Evolutionary conservation across 2,113 vertebrate species (phyloP), one percentile per base, ranked within the genome.

Genomic region (Cyprinodon tularosa): DNA sequence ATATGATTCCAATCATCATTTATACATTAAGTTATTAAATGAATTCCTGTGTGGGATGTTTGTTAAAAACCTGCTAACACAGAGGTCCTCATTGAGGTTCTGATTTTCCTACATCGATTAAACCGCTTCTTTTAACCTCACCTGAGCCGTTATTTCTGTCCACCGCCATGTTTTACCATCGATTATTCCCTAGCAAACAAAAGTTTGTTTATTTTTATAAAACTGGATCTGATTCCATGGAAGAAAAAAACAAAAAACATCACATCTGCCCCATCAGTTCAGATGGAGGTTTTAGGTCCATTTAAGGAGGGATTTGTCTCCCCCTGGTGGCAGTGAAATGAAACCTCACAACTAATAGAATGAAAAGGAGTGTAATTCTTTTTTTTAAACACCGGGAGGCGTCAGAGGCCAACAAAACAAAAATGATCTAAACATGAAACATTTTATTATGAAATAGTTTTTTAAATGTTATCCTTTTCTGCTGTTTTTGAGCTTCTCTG

Each of bases 41-140:
- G 50, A 53, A 53, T 84, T 75, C 67, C 81, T 84, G 64, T 77
- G 60, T 74, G 76, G 75, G 72, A 80, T 78, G 74, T 81, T 4
- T 6, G 14, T 50, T 5, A 50, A 50, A 14, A 48, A 12, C 14
- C 4, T 4, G 15, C 4, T 17, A 17, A 74, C 69, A 67, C 70
- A n/a, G 53, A 85, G 70, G 75, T 85, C 88, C 80, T 90, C 86
- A 82, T 36, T 88, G 85, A 89, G 76, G 85, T 68, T 78, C 36
- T 77, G 64, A 78, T 78, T 76, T 61, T 29, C 66, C 4, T 29
- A n/a, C 17, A 22, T 45, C 20, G 22, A 76, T 62, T 68, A 68
- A 76, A 76, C 50, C 50, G 5, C 50, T 53, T 53, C 17, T 12
- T 59, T 48, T 57, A n/a, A 48, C 37, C 3, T 39, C 12, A 4